Evolutionary conservation across 1,140 invertebrate genomes (phyloP), one percentile per base, ranked within the genome.

Genomic region (Andricus grossulariae): DNA sequence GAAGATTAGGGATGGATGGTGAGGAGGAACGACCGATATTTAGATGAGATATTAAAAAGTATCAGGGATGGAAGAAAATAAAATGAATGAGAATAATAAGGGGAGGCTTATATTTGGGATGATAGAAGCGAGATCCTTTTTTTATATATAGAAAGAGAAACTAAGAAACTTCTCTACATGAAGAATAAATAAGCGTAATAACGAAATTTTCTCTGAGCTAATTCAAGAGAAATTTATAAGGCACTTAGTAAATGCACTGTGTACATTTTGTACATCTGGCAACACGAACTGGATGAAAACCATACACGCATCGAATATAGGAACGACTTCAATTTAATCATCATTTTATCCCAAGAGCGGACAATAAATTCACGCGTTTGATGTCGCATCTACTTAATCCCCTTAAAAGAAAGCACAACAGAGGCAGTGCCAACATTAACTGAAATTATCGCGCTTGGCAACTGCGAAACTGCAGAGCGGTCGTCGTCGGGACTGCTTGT

Each of bases 391-490:
- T 45, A 45, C 39, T 45, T 10, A 45, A 25, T 60, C 16, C 7
- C 7, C 57, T 60, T 60, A 39, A 39, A 57, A 60, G 25, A 60
- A 60, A 25, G 57, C 57, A 60, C 57, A 60, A 60, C 57, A 60
- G 57, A 57, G 55, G 19, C 13, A 18, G 55, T 32, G 57, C 57
- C 57, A 60, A 39, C 57, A 60, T 60, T 32, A 39, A 60, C 57
- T 60, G 78, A 81, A 74, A 80, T 80, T 83, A 77, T 79, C 81
- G 79, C 76, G 71, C 71, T 75, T 74, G 72, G 57, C 57, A 85
- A 85, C 50, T 86, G 60, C 18, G 71, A 76, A 83, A 79, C 60
- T 79, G 71, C 60, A 50, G 55, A 39, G 78, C 49, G 57, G 66
- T 73, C 51, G 50, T 49, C 71, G 16, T 57, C 45, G 73, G 66